These are phyloP conservation scores for Vireo griseus DNA, from an alignment of 2,797 vertebrate species.

Conservation along the genomic window DNA sequence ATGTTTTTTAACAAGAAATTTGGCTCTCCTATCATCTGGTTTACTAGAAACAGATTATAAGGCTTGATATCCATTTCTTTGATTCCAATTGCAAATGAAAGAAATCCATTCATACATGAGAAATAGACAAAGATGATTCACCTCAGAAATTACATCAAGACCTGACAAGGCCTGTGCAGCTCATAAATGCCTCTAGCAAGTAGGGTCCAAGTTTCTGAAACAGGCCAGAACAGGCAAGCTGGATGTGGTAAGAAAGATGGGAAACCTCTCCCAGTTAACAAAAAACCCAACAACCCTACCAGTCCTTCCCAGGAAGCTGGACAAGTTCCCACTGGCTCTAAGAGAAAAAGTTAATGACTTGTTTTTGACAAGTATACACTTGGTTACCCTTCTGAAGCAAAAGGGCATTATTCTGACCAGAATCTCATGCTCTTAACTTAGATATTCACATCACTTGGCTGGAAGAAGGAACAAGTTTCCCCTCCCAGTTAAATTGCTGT, in stretches of 20 bases:
- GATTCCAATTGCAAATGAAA: slow-evolving; percentile 44
- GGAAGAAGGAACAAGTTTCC: not conserved
- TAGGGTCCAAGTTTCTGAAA: not conserved
- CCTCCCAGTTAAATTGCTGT: not conserved
- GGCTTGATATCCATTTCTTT: not conserved
- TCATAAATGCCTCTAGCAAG: not conserved
- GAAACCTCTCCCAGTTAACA: not conserved
- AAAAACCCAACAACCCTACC: not conserved
- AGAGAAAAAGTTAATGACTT: slow-evolving; percentile 9
- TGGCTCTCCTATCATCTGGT: not conserved
- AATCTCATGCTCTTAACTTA: not conserved
- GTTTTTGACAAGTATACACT: slow-evolving; percentile 3
- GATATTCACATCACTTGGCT: not conserved
- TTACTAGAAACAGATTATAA: not conserved
- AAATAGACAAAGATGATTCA: slow-evolving; percentile 35
- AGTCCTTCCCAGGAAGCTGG: not conserved
- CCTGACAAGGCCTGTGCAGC: not conserved
- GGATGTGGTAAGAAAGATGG: not conserved
- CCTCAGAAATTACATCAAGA: slow-evolving; percentile 28
- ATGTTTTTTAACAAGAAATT: not conserved
- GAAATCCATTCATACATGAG: slow-evolving; percentile 26
- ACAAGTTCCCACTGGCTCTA: not conserved
- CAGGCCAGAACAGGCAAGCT: not conserved
- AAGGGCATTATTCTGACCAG: not conserved
- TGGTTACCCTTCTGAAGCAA: not conserved